phyloP scores from a whole-genome alignment of 2,888 invertebrate species.

The Hartigia nigra region DNA sequence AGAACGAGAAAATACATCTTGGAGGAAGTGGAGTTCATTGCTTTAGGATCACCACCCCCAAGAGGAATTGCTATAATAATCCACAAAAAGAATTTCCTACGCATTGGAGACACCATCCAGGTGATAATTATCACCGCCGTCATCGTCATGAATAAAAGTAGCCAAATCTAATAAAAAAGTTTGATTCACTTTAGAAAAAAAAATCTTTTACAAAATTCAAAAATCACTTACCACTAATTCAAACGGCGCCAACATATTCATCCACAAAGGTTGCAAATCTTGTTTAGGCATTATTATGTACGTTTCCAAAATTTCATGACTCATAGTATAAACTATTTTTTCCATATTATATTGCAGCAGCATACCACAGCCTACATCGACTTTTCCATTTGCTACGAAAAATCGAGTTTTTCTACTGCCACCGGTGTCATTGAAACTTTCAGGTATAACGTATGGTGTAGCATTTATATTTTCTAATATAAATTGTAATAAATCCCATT shows the following conservation, averaged over 20 bases:
- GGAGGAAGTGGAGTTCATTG: background rate
- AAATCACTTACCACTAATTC: background rate
- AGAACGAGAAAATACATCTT: background rate
- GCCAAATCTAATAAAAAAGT: background rate
- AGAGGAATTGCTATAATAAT: background rate
- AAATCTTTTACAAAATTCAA: no score
- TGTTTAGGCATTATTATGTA: background rate
- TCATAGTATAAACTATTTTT: background rate
- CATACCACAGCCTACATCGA: background rate
- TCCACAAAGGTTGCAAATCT: background rate
- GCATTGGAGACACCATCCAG: background rate
- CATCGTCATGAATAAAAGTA: background rate
- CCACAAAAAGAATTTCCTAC: background rate
- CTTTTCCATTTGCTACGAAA: background rate
- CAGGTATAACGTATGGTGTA: background rate
- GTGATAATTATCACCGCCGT: background rate
- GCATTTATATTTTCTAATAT: constrained; percentile 1
- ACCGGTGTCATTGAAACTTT: background rate
- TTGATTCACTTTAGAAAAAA: background rate
- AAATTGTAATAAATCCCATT: background rate
- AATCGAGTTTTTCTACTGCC: background rate
- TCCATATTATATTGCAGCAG: background rate
- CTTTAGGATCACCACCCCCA: background rate
- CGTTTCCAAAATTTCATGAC: background rate
- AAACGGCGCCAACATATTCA: background rate